Conservation (phyloP, 2,113 vertebrate species). For the Alosa alosa region DNA sequence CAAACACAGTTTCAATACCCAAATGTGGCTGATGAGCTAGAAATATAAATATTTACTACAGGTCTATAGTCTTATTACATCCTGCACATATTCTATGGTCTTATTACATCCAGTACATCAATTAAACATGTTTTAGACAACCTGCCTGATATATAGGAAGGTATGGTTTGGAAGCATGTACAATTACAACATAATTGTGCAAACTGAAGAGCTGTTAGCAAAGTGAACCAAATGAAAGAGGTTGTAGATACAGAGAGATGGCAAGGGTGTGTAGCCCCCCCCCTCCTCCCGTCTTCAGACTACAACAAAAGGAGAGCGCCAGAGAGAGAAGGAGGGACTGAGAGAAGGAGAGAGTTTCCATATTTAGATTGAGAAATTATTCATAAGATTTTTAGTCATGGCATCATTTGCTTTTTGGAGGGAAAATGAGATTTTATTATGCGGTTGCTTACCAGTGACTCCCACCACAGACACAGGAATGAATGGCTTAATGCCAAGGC, state of each 20-base stretch:
- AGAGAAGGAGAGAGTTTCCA: conserved; percentile 56
- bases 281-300: background rate
- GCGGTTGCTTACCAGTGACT: conserved; percentile 66
- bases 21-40: background rate
- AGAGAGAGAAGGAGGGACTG: background rate
- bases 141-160: background rate
- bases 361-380: conserved; percentile 56
- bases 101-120: background rate
- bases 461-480: conserved; percentile 64
- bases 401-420: conserved; percentile 66
- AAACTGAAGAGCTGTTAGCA: background rate
- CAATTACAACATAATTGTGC: background rate
- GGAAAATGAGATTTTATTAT: conserved; percentile 72
- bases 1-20: background rate
- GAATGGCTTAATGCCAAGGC: conserved; percentile 76
- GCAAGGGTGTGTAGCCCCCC: background rate
- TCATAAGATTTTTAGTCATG: conserved; percentile 63
- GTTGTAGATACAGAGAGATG: conserved; percentile 3
- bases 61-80: background rate
- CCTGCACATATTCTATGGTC: background rate
- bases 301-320: background rate
- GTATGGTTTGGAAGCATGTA: background rate
- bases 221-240: background rate
- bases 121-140: background rate
- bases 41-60: background rate